phyloP scores from a whole-genome alignment of 1,140 invertebrate genomes.

The Drosophila chauvacae region DNA sequence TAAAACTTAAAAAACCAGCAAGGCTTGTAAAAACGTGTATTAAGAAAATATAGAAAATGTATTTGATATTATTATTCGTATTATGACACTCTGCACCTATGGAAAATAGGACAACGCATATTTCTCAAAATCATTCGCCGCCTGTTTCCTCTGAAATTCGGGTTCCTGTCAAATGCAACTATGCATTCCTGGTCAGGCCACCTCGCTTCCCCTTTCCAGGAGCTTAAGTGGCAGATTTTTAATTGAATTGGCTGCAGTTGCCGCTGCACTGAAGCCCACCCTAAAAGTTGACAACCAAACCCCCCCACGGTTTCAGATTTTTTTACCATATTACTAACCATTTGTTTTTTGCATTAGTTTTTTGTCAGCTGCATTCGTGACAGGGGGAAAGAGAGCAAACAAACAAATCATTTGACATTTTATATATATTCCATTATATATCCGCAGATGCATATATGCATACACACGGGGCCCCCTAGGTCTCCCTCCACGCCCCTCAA shows the following conservation, averaged over 20 bases:
- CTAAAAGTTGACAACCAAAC: slow-evolving; percentile 9
- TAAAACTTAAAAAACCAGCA: background rate
- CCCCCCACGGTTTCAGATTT: slow-evolving; percentile 28
- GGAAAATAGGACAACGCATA: background rate
- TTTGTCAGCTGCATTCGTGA: slow-evolving; percentile 38
- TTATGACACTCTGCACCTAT: background rate
- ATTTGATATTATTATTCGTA: too few species aligned
- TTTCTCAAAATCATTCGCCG: background rate
- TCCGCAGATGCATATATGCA: slow-evolving; percentile 33
- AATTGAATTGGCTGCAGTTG: slow-evolving; percentile 81
- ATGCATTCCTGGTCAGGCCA: slow-evolving; percentile 38
- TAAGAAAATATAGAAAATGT: background rate
- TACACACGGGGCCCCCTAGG: slow-evolving; percentile 20
- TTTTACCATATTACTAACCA: slow-evolving; percentile 74
- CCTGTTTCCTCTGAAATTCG: background rate
- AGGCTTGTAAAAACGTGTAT: background rate
- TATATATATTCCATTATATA: slow-evolving; percentile 68
- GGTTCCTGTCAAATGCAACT: background rate
- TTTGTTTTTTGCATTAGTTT: slow-evolving; percentile 80
- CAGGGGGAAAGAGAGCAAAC: slow-evolving; percentile 19
- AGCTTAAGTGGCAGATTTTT: slow-evolving; percentile 82
- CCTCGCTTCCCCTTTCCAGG: slow-evolving; percentile 24
- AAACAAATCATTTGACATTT: slow-evolving; percentile 72
- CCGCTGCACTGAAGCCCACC: slow-evolving; percentile 45
- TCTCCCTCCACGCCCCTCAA: slow-evolving; percentile 40